Percentiles rank a stretch among this genome's conserved stretches.
Conservation (phyloP, 2,888 invertebrate species). For the Apoderus coryli region DNA sequence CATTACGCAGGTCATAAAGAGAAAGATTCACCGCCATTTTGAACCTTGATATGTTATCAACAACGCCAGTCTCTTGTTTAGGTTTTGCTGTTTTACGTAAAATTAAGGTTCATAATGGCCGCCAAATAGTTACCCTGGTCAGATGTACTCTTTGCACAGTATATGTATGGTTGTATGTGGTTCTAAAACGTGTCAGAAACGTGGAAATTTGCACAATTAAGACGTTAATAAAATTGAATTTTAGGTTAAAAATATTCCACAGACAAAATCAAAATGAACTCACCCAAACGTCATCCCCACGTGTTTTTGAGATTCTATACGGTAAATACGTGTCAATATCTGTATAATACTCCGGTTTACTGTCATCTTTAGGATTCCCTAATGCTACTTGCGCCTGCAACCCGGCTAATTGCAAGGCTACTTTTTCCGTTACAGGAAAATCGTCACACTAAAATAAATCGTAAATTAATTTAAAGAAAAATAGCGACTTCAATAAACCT, state of each 20-base stretch:
- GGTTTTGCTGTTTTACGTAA: no score
- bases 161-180: no score
- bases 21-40: no score
- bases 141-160: no score
- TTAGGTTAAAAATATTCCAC: neutral
- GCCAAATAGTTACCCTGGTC: no score
- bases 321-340: conserved; percentile 86
- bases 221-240: conserved; percentile 3
- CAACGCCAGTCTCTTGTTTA: no score
- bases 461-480: neutral
- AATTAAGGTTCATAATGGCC: no score
- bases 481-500: neutral
- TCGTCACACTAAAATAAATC: conserved; percentile 71
- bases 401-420: conserved; percentile 85
- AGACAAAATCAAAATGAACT: conserved; percentile 20
- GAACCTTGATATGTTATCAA: no score
- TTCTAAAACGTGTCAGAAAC: no score
- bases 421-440: conserved; percentile 88
- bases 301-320: conserved; percentile 60
- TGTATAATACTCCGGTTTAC: conserved; percentile 72
- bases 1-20: no score
- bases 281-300: conserved; percentile 75
- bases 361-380: conserved; percentile 66
- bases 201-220: no score
- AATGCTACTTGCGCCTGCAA: conserved; percentile 89